A percentile compares a stretch with the other conserved stretches of the same genome.
Conservation (phyloP, 2,888 invertebrate species). For the Xylophagus ater region DNA sequence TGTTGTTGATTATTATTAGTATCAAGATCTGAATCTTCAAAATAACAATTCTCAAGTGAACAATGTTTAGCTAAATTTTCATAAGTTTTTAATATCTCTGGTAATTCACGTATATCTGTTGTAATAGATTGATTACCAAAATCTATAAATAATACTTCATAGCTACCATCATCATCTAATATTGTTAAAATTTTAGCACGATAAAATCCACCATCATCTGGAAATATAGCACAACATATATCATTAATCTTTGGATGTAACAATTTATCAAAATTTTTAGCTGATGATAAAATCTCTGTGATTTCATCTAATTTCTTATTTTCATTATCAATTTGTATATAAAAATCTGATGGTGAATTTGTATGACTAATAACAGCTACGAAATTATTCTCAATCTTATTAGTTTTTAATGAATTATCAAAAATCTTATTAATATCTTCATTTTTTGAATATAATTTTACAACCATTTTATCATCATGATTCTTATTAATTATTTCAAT, state of each 20-base stretch:
- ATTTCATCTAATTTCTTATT: conserved; percentile 44
- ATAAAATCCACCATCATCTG: conserved; percentile 78
- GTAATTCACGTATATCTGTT: conserved; percentile 47
- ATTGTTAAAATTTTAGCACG: conserved; percentile 76
- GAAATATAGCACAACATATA: conserved; percentile 65
- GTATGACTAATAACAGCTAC: conserved; percentile 56
- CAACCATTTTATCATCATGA: conserved; percentile 43
- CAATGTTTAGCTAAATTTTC: conserved; percentile 50
- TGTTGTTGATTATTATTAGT: too few species aligned
- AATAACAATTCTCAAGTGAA: conserved; percentile 44
- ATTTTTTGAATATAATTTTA: conserved; percentile 48
- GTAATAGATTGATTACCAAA: conserved; percentile 52
- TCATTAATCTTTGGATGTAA: conserved; percentile 39
- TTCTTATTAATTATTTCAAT: too few species aligned
- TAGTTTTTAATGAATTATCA: conserved; percentile 22
- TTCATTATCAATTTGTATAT: conserved; percentile 58
- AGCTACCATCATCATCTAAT: conserved; percentile 60
- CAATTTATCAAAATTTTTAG: conserved; percentile 11
- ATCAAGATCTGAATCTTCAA: conserved; percentile 39
- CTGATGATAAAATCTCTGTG: conserved; percentile 31
- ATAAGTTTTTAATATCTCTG: conserved; percentile 45
- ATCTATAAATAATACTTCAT: conserved; percentile 62
- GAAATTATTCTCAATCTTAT: conserved; percentile 20
- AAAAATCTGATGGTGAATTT: conserved; percentile 63
- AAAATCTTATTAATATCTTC: conserved; percentile 43